Percentiles rank a stretch among this genome's conserved stretches.
Conservation (phyloP, 2,113 vertebrate species). For the Pomatorhinus ruficollis region DNA sequence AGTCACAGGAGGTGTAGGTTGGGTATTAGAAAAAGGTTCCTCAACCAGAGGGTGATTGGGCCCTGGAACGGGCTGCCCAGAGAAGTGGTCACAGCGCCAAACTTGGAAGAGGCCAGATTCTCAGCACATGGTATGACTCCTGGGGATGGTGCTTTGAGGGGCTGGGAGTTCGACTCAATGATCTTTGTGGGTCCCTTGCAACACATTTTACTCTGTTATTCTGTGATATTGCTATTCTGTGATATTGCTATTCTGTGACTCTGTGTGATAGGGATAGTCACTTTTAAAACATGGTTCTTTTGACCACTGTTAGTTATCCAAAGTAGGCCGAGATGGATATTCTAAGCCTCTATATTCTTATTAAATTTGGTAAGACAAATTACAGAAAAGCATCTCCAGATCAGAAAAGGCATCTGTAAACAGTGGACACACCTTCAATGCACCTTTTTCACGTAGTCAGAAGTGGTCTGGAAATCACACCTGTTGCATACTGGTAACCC, state of each 20-base stretch:
- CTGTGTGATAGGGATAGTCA: background rate
- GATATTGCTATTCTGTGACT: background rate
- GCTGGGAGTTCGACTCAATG: background rate
- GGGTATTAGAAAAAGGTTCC: background rate
- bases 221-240: background rate
- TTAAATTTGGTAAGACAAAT: background rate
- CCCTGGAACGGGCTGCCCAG: background rate
- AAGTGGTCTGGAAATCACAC: background rate
- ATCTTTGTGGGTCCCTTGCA: background rate
- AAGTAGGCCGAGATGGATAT: background rate
- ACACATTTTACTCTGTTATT: background rate
- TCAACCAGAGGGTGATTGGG: background rate
- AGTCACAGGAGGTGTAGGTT: background rate
- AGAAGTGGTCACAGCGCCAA: background rate
- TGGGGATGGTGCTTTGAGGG: background rate
- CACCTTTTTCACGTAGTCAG: background rate
- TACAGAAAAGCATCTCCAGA: background rate
- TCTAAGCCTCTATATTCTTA: background rate
- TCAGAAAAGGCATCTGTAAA: background rate
- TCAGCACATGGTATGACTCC: background rate
- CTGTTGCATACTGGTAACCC: background rate
- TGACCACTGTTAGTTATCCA: background rate
- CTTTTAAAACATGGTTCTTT: background rate
- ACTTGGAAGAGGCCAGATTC: background rate
- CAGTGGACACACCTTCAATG: background rate